phyloP scores from a whole-genome alignment of 2,888 invertebrate species.

The Agonopterix subpropinquella region DNA sequence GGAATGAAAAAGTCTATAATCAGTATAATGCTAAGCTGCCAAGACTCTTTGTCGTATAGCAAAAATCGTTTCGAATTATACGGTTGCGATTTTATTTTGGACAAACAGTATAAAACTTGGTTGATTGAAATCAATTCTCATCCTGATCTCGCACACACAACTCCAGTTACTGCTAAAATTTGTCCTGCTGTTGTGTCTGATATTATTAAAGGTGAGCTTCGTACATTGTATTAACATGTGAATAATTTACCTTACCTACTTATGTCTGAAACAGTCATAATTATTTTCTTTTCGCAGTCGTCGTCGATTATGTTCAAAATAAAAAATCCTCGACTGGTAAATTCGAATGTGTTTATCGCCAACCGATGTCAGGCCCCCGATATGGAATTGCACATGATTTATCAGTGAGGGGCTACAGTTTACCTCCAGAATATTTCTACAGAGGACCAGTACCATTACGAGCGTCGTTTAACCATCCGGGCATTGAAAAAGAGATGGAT shows the following conservation, averaged over 20 bases:
- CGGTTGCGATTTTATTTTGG: slow-evolving; percentile 94
- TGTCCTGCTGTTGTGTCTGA: slow-evolving; percentile 89
- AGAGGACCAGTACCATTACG: slow-evolving; percentile 37
- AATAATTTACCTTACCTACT: background rate
- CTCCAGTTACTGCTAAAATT: slow-evolving; percentile 87
- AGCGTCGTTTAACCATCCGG: slow-evolving; percentile 25
- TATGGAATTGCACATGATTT: slow-evolving; percentile 40
- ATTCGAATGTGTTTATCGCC: slow-evolving; percentile 74
- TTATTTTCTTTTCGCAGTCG: slow-evolving; percentile 50
- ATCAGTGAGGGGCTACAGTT: slow-evolving; percentile 33
- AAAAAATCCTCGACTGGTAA: slow-evolving; percentile 69
- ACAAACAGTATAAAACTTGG: slow-evolving; percentile 90
- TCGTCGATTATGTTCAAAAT: slow-evolving; percentile 62
- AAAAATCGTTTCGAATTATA: slow-evolving; percentile 90
- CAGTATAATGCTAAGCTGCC: slow-evolving; percentile 86
- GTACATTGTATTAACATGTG: background rate
- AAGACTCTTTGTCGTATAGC: slow-evolving; percentile 80
- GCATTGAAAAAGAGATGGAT: slow-evolving; percentile 34
- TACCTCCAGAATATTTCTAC: slow-evolving; percentile 53
- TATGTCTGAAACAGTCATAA: background rate
- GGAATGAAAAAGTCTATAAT: slow-evolving; percentile 90
- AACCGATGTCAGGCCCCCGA: slow-evolving; percentile 44
- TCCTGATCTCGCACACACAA: slow-evolving; percentile 88
- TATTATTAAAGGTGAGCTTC: slow-evolving; percentile 84
- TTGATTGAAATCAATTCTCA: slow-evolving; percentile 95